A percentile compares a stretch with the other conserved stretches of the same genome.
Evolutionary conservation across 1,140 invertebrate species (phyloP).

Genomic region (Leucophenga varia): DNA sequence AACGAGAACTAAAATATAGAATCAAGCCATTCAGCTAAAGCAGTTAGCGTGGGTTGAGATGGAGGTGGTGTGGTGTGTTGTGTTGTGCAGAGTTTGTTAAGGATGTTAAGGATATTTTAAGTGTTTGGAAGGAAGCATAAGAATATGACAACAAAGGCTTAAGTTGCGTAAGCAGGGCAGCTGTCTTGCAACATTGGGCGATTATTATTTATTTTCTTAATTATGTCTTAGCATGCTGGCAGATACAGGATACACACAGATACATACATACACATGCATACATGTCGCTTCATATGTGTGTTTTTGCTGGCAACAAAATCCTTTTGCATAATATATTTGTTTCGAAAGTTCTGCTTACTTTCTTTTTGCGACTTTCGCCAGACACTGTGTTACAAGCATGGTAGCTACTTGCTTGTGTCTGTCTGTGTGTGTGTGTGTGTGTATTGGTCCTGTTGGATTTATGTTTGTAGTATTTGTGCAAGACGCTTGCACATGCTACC

Average conservation of each 20-base stretch:
- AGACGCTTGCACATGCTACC: conserved; percentile 42
- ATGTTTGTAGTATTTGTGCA: conserved; percentile 7
- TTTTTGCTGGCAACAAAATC: background rate
- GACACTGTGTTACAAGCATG: background rate
- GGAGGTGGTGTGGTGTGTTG: too few relatives aligned
- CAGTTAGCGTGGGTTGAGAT: too few relatives aligned
- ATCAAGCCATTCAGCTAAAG: conserved; percentile 4
- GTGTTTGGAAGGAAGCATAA: too few relatives aligned
- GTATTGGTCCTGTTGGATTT: too few relatives aligned
- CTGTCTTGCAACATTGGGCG: conserved; percentile 36
- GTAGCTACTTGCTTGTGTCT: too few relatives aligned
- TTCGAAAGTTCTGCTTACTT: conserved; percentile 39
- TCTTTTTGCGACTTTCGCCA: background rate
- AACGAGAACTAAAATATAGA: background rate
- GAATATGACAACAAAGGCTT: conserved; percentile 45
- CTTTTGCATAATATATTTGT: conserved; percentile 27
- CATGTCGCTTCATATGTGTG: conserved; percentile 10
- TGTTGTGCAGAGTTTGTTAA: too few relatives aligned
- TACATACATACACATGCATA: conserved; percentile 10
- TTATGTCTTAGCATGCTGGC: conserved; percentile 46
- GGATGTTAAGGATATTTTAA: too few relatives aligned
- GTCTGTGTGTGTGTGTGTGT: background rate
- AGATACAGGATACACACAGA: conserved; percentile 9
- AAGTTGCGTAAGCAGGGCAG: conserved; percentile 32
- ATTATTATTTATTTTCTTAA: conserved; percentile 56